Base-by-base conservation (phyloP, 2,888 invertebrate genomes). In the Melikaiella ostensackeni region DNA sequence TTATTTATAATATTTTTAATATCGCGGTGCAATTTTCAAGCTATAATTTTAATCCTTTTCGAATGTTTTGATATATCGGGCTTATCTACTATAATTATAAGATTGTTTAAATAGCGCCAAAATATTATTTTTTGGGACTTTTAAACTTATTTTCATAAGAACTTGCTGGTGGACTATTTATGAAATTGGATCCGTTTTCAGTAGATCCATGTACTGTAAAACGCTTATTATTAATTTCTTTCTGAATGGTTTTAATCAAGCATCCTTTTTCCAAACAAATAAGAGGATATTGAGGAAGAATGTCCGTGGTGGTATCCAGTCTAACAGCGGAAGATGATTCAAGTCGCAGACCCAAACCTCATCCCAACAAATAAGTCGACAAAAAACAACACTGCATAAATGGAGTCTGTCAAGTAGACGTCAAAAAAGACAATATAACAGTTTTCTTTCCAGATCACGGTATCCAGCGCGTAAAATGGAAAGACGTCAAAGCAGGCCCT, bases 401-500 rank as follows among this genome's bases (percentile, higher is more conserved):
- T 89, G 98, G 99, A 66, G 97, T 99, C 59, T 98, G 98, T 92
- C 98, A 97, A 0, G 92, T 97, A 85, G 95, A 95, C 94, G 79
- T 94, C 94, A 80, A 75, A 16, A 11, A 35, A 4, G 96, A 96
- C 78, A 95, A 94, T 79, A 96, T 96, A 95, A 94, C 94, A 62
- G 96, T 96, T 77, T 95, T 95, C 82, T 98, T 98, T 92, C 96
- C 97, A 84, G 98, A 98, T 93, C 94, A 98, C 86, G 98, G 99
- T 79, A 98, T 99, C 84, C 98, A 99, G 91, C 99, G 99, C 92
- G 98, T 98, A 46, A 98, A 98, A 93, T 96, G 97, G 88, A 96
- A 96, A 89, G 98, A 98, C 89, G 97, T 99, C 80, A 96, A 97
- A 83, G 95, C 95, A n/a, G n/a, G n/a, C n/a, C n/a, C n/a, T n/a